Base-by-base conservation (phyloP, 2,797 vertebrate genomes). In the Florisuga fusca region DNA sequence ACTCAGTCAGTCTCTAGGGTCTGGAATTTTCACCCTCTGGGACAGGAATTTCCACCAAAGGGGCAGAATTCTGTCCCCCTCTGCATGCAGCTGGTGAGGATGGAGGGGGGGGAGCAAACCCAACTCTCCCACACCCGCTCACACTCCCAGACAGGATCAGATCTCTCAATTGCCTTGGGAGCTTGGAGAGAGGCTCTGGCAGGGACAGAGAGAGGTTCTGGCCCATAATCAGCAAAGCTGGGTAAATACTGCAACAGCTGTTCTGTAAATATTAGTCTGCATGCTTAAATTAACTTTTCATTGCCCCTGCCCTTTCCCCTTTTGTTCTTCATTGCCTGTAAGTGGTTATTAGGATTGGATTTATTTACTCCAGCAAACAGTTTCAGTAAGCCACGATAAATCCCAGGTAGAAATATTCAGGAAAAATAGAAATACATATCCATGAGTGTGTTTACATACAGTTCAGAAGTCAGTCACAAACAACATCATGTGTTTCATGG, bases 1-100 rank as follows among this genome's bases (percentile, higher is more conserved):
- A 14, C 59, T 25, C 21, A 0, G 6, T 13, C 31, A 3, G 2
- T 2, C 48, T 36, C 0, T 0, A 18, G 34, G 36, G 1, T 1
- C 20, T 19, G 27, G 0, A 34, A 48, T n/a, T 34, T 20, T 8
- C 3, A 2, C 14, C 20, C 20, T 7, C 12, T 7, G 50, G 78
- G 51, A 57, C 2, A 26, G 53, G 61, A 58, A 74, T 58, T 59
- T 19, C 19, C 53, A 41, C 3, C 26, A 10, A 3, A 31, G 25
- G 51, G 41, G 13, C 8, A 2, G 17, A 38, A 15, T 33, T 63
- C 54, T 75, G 50, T 5, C 12, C 22, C 15, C 41, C 64, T 19
- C 62, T 14, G 45, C 16, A 17, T 4, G 2, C 22, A 15, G 25
- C 1, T 1, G 3, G 46, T 9, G 34, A 29, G 43, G 41, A 21